Percentiles rank a stretch among this genome's conserved stretches.
phyloP scores from a whole-genome alignment of 2,797 vertebrate genomes.

The Rhadinocentrus ornatus region DNA sequence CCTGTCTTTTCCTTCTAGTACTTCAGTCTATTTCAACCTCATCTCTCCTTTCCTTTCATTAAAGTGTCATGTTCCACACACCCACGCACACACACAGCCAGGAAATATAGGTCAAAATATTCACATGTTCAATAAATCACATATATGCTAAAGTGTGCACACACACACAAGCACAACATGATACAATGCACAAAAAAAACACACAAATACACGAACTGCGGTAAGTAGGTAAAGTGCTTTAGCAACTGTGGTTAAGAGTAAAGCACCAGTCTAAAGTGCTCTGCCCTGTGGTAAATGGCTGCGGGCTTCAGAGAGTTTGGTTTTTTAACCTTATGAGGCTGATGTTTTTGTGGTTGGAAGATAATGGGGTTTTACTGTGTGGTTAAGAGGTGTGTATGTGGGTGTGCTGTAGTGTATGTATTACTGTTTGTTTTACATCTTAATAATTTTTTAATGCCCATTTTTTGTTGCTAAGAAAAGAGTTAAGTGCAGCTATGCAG shows the following conservation, averaged over 20 bases:
- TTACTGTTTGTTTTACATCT: constrained; percentile 10
- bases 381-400: constrained; percentile 59
- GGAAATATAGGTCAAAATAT: constrained; percentile 38
- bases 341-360: constrained; percentile 76
- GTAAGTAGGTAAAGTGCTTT: constrained; percentile 69
- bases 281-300: constrained; percentile 74
- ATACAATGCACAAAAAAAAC: constrained; percentile 17
- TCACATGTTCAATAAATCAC: constrained; percentile 19
- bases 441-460: background rate
- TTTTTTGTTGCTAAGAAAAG: background rate
- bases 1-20: constrained; percentile 42
- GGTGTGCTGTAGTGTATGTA: constrained; percentile 22
- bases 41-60: constrained; percentile 73
- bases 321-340: constrained; percentile 70
- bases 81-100: constrained; percentile 39
- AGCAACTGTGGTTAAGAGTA: constrained; percentile 77
- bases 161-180: constrained; percentile 19
- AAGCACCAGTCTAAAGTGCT: constrained; percentile 74
- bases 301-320: constrained; percentile 70
- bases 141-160: constrained; percentile 32
- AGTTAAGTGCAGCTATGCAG: constrained; percentile 7
- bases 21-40: constrained; percentile 47
- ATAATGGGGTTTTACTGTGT: constrained; percentile 73
- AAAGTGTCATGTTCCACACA: constrained; percentile 76
- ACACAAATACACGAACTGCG: constrained; percentile 48